Conservation (phyloP, 2,113 vertebrate genomes). For the Cyprinodon brontotheroides region DNA sequence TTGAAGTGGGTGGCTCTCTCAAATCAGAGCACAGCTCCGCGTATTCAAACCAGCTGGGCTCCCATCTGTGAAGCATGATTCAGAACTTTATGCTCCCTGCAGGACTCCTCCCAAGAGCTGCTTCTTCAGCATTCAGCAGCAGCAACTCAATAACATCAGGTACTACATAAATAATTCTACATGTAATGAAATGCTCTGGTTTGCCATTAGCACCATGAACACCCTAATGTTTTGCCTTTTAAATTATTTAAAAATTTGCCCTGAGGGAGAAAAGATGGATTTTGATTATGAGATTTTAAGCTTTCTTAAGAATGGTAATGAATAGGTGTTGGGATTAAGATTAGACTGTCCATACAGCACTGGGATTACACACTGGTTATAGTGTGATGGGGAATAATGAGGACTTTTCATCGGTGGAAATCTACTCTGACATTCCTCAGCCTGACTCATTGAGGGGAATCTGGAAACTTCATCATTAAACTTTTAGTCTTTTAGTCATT, state of each 20-base stretch:
- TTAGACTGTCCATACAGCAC: slow-evolving; percentile 29
- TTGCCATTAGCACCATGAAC: not conserved
- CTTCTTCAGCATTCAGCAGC: slow-evolving; percentile 81
- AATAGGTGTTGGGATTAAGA: slow-evolving; percentile 55
- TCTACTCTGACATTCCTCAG: slow-evolving; percentile 29
- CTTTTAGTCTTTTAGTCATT: slow-evolving; percentile 38
- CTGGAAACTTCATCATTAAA: slow-evolving; percentile 32
- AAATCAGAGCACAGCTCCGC: slow-evolving; percentile 81
- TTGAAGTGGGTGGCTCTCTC: slow-evolving; percentile 79
- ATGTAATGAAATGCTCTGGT: not conserved
- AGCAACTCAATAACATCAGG: slow-evolving; percentile 92
- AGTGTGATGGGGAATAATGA: slow-evolving; percentile 59
- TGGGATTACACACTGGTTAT: slow-evolving; percentile 64
- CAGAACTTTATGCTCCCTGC: slow-evolving; percentile 85
- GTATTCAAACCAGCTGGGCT: slow-evolving; percentile 83
- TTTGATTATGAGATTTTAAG: slow-evolving; percentile 26
- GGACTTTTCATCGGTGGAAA: slow-evolving; percentile 54
- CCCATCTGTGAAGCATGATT: slow-evolving; percentile 79
- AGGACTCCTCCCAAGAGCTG: slow-evolving; percentile 82
- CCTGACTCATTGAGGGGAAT: not conserved
- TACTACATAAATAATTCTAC: slow-evolving; percentile 40
- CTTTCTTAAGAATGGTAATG: slow-evolving; percentile 2
- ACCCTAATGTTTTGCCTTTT: not conserved
- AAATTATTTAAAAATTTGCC: slow-evolving; percentile 3
- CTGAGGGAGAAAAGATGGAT: not conserved